Percentiles rank a stretch among this genome's conserved stretches.
phyloP scores from a whole-genome alignment of 2,113 vertebrate genomes.

The Himantopus leucocephalus region DNA sequence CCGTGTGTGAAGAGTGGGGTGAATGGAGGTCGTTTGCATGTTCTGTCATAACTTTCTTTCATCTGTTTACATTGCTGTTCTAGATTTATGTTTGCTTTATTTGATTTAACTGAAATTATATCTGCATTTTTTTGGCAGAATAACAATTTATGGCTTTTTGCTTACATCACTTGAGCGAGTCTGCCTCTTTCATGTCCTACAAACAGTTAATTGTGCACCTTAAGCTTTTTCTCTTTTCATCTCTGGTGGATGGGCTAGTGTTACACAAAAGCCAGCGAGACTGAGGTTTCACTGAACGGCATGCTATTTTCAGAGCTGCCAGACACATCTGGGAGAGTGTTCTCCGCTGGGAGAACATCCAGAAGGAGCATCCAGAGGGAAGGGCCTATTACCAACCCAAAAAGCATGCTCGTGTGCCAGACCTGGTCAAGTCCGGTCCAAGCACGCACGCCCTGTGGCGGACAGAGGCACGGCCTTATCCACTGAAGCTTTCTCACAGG shows the following conservation, averaged over 20 bases:
- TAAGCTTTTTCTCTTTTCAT: background rate
- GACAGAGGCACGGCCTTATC: background rate
- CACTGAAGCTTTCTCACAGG: background rate
- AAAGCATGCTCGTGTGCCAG: background rate
- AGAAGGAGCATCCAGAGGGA: background rate
- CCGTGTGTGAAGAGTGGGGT: rapidly evolving
- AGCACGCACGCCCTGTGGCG: background rate
- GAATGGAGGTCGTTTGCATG: background rate
- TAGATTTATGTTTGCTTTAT: background rate
- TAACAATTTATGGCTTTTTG: background rate
- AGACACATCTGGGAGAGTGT: background rate
- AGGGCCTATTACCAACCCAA: background rate
- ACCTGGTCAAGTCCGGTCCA: background rate
- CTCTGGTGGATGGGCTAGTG: background rate
- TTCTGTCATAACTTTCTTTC: background rate
- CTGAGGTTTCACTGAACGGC: rapidly evolving
- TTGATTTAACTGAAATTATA: background rate
- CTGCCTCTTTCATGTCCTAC: background rate
- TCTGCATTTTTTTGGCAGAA: background rate
- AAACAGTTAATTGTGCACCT: background rate
- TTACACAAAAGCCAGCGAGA: background rate
- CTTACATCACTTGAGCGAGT: background rate
- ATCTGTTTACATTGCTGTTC: background rate
- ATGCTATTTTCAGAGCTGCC: background rate
- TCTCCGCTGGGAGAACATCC: background rate